A percentile compares a stretch with the other conserved stretches of the same genome.
These are phyloP conservation scores for Agrotis ipsilon DNA, from an alignment of 2,888 invertebrate species.

Conservation along the genomic window DNA sequence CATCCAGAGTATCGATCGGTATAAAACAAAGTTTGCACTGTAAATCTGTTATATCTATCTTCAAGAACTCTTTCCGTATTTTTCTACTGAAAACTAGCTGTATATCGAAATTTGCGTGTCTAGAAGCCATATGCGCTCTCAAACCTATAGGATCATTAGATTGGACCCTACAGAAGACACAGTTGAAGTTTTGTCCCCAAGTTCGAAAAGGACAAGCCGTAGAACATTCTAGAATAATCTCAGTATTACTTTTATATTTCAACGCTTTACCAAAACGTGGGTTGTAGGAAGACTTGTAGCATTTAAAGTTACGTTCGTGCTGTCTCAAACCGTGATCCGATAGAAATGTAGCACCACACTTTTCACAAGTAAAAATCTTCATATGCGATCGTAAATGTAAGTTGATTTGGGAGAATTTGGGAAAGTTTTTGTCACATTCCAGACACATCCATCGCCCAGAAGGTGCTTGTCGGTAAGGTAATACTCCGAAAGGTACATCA, in stretches of 20 bases:
- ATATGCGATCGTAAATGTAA: conserved; percentile 85
- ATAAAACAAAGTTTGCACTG: conserved; percentile 87
- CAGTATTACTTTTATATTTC: conserved; percentile 85
- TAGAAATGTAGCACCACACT: conserved; percentile 85
- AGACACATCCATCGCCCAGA: conserved; percentile 85
- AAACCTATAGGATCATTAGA: conserved; percentile 87
- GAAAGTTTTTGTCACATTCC: conserved; percentile 84
- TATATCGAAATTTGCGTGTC: conserved; percentile 85
- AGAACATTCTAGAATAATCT: conserved; percentile 86
- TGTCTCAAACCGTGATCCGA: conserved; percentile 85
- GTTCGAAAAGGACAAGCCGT: conserved; percentile 87
- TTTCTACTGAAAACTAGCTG: conserved; percentile 85
- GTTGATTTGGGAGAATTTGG: conserved; percentile 86
- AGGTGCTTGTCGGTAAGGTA: conserved; percentile 84
- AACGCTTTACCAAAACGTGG: conserved; percentile 85
- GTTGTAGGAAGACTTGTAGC: conserved; percentile 85
- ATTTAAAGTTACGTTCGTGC: conserved; percentile 86
- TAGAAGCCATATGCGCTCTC: conserved; percentile 84
- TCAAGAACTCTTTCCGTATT: conserved; percentile 84
- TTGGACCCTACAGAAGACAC: conserved; percentile 85
- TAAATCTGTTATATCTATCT: conserved; percentile 86
- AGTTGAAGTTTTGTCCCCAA: conserved; percentile 88
- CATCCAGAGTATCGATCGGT: conserved; percentile 82
- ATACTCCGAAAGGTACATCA: conserved; percentile 84
- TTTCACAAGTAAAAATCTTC: conserved; percentile 86